Base-by-base conservation (phyloP, 2,797 vertebrate genomes). In the Ispidina picta region DNA sequence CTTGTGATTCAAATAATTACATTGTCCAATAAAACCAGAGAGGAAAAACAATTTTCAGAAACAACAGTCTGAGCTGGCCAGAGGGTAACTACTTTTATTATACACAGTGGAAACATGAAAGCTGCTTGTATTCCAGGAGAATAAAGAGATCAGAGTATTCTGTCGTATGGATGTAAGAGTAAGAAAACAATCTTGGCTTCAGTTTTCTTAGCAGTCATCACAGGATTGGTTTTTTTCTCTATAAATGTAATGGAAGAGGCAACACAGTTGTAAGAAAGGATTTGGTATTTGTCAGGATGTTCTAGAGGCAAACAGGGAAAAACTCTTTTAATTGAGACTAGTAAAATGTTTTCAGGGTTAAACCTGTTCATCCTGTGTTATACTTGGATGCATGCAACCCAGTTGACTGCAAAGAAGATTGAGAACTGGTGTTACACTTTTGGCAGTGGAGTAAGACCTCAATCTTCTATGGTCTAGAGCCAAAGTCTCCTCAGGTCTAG, bases 61-160 rank as follows among this genome's bases (percentile, higher is more conserved):
- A 59, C 88, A 96, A 74, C 89, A 88, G 29, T 95, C 78, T 92
- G 81, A 94, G 59, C n/a, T 94, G 91, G 92, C 94, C 95, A 96
- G 93, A 96, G 93, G 96, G 96, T 92, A 96, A 95, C 86, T 93
- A 60, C 91, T 97, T 95, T 80, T 86, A 88, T 93, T 95, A 93
- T 84, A 92, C 90, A 90, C 93, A 70, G 46, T 90, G 89, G 95
- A 95, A 97, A 92, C 89, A 93, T 92, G 82, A 89, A 96, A 89
- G 54, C 19, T 89, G 56, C 90, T 94, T 95, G 89, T 94, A 95
- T 95, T 96, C 89, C 22, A 81, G 71, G 73, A 81, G 93, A 88
- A 85, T 62, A 83, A 78, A 79, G 23, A 63, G 51, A 86, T 73
- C 74, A 46, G 74, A 54, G 52, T 62, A 73, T 72, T 92, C 62